A percentile compares a stretch with the other conserved stretches of the same genome.
These are phyloP conservation scores for Hydropotes inermis DNA, from an alignment of 2,113 vertebrate species.

Conservation along the genomic window DNA sequence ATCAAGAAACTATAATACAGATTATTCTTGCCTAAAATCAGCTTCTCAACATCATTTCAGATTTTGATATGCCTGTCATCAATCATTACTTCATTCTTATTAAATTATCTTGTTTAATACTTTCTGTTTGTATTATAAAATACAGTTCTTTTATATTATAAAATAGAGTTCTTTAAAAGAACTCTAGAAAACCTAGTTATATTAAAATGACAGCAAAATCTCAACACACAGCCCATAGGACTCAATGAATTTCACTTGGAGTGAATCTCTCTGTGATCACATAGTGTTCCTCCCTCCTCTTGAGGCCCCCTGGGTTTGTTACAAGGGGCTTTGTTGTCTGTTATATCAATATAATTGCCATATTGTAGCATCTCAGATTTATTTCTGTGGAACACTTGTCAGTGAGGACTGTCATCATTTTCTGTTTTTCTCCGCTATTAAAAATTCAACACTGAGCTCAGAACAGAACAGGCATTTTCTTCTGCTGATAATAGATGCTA, in stretches of 20 bases:
- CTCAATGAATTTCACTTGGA: slow-evolving; percentile 33
- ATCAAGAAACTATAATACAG: background rate
- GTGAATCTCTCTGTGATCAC: background rate
- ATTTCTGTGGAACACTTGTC: slow-evolving; percentile 46
- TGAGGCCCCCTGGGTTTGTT: background rate
- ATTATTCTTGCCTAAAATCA: background rate
- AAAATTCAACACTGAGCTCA: slow-evolving; percentile 43
- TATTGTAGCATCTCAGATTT: slow-evolving; percentile 35
- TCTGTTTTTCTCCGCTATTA: slow-evolving; percentile 29
- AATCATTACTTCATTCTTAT: background rate
- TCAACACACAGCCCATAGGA: background rate
- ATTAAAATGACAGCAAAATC: slow-evolving; percentile 34
- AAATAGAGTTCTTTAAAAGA: background rate
- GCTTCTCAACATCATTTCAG: background rate
- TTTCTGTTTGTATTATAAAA: background rate
- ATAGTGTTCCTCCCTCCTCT: background rate
- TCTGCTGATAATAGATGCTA: slow-evolving; percentile 39
- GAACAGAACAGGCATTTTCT: background rate
- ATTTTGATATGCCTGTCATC: background rate
- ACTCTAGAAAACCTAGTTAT: background rate
- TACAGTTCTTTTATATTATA: background rate
- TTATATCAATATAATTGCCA: slow-evolving; percentile 30
- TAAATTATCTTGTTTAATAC: background rate
- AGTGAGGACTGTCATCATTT: slow-evolving; percentile 20
- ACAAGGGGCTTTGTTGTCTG: background rate